phyloP scores from a whole-genome alignment of 2,888 invertebrate genomes.

The Mayetiola destructor region DNA sequence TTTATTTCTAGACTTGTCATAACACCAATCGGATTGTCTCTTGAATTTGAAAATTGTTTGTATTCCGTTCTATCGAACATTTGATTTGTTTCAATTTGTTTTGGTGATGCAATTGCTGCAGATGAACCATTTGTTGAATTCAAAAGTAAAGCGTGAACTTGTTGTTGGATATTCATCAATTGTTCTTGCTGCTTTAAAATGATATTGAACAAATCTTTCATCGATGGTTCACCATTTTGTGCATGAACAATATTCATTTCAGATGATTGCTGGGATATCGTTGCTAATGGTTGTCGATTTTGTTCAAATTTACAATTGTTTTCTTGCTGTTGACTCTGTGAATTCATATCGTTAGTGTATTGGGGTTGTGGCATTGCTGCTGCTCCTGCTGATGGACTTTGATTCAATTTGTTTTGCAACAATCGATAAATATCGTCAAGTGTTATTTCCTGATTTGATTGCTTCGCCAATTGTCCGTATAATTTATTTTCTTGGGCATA shows the following conservation, averaged over 20 bases:
- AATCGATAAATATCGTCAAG: neutral
- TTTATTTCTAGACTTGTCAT: slow-evolving; percentile 5
- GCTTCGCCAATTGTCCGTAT: neutral
- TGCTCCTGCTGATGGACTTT: neutral
- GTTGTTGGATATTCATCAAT: neutral
- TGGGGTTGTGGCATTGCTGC: too few relatives aligned
- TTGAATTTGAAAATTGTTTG: neutral
- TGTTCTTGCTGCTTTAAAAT: slow-evolving; percentile 3
- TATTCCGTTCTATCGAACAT: neutral
- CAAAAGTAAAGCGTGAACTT: neutral
- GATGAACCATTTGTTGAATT: neutral
- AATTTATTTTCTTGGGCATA: neutral
- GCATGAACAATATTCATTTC: too few relatives aligned
- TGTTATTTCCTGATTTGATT: too few relatives aligned
- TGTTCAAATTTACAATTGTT: neutral
- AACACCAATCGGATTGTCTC: neutral
- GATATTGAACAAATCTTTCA: neutral
- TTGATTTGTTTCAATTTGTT: neutral
- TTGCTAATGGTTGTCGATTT: neutral
- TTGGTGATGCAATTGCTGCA: neutral
- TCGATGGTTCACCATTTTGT: neutral
- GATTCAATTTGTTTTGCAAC: neutral
- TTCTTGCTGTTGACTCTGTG: neutral
- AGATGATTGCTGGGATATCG: neutral
- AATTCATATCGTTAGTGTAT: too few relatives aligned